phyloP scores from a whole-genome alignment of 2,113 vertebrate species.

The Poeciliopsis prolifica region DNA sequence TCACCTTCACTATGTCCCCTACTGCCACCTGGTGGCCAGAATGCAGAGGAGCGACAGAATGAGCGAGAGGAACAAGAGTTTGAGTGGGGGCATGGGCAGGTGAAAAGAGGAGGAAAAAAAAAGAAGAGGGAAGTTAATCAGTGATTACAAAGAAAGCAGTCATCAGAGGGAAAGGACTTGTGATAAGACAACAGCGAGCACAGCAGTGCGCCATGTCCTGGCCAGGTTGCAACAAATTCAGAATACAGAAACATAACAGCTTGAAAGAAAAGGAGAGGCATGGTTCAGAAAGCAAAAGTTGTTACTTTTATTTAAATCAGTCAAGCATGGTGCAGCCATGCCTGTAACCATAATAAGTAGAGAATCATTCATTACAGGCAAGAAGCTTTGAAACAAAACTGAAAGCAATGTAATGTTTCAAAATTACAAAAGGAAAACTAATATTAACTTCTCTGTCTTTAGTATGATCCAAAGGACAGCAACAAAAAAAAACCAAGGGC shows the following conservation, averaged over 20 bases:
- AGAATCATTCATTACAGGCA: not conserved
- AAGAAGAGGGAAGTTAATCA: slow-evolving; percentile 41
- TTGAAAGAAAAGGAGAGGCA: not conserved
- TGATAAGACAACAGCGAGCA: slow-evolving; percentile 37
- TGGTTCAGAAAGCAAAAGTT: no score
- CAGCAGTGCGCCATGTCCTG: slow-evolving; percentile 22
- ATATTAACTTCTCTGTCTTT: not conserved
- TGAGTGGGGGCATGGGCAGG: not conserved
- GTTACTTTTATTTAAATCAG: not conserved
- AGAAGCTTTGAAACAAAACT: not conserved
- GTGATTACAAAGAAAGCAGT: slow-evolving; percentile 33
- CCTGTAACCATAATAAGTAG: not conserved
- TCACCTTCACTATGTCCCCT: slow-evolving; percentile 97
- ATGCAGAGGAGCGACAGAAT: slow-evolving; percentile 75
- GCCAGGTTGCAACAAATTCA: slow-evolving; percentile 2
- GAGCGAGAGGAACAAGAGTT: not conserved
- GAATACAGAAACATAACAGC: not conserved
- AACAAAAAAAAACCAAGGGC: no score
- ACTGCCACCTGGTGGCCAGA: slow-evolving; percentile 91
- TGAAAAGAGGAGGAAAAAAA: not conserved
- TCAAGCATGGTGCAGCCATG: not conserved
- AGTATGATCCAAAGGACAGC: not conserved
- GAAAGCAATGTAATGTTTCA: not conserved
- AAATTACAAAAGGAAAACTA: not conserved
- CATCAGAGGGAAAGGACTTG: slow-evolving; percentile 23